These are phyloP conservation scores for Pheosia tremula DNA, from an alignment of 2,888 invertebrate species.

Conservation along the genomic window DNA sequence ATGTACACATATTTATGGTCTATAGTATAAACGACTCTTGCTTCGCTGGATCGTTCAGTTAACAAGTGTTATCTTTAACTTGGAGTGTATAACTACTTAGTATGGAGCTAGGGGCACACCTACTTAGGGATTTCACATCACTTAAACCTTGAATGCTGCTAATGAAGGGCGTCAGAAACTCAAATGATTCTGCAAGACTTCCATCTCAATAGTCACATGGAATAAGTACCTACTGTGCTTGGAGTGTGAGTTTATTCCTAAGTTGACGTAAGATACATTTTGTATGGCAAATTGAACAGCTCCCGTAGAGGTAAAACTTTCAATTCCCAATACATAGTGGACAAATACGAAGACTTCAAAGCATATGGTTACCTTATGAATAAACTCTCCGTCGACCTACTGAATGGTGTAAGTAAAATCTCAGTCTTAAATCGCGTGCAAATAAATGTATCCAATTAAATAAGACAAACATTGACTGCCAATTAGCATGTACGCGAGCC, in stretches of 20 bases:
- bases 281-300: no score
- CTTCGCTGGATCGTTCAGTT: no score
- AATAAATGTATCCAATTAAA: conserved; percentile 32
- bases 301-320: no score
- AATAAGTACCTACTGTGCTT: background rate
- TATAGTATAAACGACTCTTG: no score
- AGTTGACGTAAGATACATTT: no score
- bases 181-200: background rate
- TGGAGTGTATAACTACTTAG: background rate
- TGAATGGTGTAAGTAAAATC: background rate
- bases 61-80: background rate
- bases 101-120: background rate
- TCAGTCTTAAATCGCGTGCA: conserved; percentile 11
- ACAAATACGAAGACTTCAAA: no score
- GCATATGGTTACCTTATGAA: no score
- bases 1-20: no score
- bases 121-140: background rate
- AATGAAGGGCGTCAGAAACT: background rate
- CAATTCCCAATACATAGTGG: no score
- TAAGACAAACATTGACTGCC: conserved; percentile 25
- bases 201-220: background rate
- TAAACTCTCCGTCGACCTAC: no score
- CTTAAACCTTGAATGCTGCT: background rate
- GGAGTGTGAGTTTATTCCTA: no score
- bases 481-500: conserved; percentile 41